Evolutionary conservation across 2,888 invertebrate genomes (phyloP).

Genomic region (Argyresthia goedartella): DNA sequence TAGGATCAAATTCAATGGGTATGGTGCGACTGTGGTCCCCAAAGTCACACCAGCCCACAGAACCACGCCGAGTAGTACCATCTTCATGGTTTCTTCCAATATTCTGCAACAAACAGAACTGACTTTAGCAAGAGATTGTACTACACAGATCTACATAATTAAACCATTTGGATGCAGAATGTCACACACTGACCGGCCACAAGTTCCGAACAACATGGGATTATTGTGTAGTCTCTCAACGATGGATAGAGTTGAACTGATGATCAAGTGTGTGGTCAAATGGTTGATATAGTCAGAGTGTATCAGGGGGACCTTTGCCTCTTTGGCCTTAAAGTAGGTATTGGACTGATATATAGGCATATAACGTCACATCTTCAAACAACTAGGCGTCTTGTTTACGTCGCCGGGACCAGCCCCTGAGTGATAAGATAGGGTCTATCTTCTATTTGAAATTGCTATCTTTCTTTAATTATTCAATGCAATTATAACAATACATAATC

Average conservation of each 20-base stretch:
- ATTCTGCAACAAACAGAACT: conserved; percentile 45
- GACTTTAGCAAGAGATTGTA: not conserved
- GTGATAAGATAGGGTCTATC: conserved; percentile 5
- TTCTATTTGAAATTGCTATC: not conserved
- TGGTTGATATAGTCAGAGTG: conserved; percentile 42
- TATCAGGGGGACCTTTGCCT: conserved; percentile 43
- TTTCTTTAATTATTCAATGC: not conserved
- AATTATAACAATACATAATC: too few relatives aligned
- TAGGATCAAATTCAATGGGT: conserved; percentile 51
- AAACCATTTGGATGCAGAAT: not conserved
- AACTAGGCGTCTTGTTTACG: conserved; percentile 7
- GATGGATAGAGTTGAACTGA: conserved; percentile 37
- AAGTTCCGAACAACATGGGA: conserved; percentile 7
- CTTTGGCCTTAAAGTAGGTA: conserved; percentile 20
- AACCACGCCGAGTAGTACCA: conserved; percentile 54
- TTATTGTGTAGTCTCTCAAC: conserved; percentile 5
- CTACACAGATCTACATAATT: not conserved
- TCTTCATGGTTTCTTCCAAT: conserved; percentile 64
- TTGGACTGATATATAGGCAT: not conserved
- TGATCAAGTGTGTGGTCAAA: conserved; percentile 26
- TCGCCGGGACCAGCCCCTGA: conserved; percentile 40
- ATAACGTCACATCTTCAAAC: conserved; percentile 3
- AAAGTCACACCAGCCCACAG: conserved; percentile 59
- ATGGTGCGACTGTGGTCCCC: conserved; percentile 56
- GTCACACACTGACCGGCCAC: conserved; percentile 27